A percentile compares a stretch with the other conserved stretches of the same genome.
Conservation (phyloP, 2,113 vertebrate species). For the Corynorhinus townsendii region DNA sequence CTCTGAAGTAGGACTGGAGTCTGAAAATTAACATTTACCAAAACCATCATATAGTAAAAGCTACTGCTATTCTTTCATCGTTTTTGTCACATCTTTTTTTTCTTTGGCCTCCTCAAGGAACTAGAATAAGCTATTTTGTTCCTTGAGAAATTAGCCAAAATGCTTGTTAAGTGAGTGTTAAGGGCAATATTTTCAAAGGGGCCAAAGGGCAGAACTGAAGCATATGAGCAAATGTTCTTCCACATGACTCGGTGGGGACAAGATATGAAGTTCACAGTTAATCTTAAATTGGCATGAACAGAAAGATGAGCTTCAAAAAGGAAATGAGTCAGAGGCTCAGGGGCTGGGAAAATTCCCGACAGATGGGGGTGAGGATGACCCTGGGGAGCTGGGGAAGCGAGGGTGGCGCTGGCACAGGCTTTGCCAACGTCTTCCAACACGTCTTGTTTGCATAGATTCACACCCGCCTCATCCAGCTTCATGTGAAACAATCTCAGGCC, state of each 20-base stretch:
- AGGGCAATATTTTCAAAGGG: background rate
- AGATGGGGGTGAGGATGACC: background rate
- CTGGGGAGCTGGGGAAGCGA: background rate
- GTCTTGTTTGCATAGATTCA: background rate
- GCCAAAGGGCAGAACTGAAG: background rate
- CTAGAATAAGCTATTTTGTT: background rate
- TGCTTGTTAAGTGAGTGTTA: too few species aligned
- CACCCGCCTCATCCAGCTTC: background rate
- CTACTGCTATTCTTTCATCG: rapidly evolving
- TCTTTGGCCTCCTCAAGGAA: background rate
- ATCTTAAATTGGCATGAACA: background rate
- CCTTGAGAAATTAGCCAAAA: background rate
- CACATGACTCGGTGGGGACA: rapidly evolving
- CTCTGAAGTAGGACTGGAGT: background rate
- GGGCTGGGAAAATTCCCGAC: slow-evolving; percentile 38
- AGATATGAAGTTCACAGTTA: background rate
- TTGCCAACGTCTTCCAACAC: background rate
- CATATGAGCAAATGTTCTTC: rapidly evolving
- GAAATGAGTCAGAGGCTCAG: slow-evolving; percentile 53
- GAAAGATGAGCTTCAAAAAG: background rate
- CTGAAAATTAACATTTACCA: background rate
- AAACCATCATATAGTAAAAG: rapidly evolving
- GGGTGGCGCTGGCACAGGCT: background rate
- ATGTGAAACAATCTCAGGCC: background rate
- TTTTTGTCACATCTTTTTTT: too few species aligned